Percentiles rank a stretch among this genome's conserved stretches.
phyloP scores from a whole-genome alignment of 2,113 vertebrate genomes.

The Phyllostomus hastatus region DNA sequence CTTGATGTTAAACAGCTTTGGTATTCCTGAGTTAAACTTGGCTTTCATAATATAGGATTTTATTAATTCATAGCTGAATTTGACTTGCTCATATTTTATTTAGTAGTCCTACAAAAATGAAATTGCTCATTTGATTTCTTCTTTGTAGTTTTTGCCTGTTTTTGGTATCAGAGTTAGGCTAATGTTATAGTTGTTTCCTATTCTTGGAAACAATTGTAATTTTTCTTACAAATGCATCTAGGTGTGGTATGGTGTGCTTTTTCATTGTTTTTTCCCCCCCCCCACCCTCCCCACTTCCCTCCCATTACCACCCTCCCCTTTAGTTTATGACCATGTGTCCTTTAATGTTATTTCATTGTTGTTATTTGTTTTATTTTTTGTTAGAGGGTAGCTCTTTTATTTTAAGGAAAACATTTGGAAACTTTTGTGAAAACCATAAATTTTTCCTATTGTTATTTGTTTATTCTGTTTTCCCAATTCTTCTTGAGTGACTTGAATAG shows the following conservation, averaged over 20 bases:
- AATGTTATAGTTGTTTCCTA: neutral
- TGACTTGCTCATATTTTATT: conserved; percentile 26
- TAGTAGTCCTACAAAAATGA: neutral
- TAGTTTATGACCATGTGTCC: no score
- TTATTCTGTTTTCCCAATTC: neutral
- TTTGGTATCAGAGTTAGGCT: neutral
- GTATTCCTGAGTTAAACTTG: neutral
- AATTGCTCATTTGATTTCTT: conserved; percentile 4
- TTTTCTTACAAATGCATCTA: neutral
- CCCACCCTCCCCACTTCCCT: no score
- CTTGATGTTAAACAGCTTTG: neutral
- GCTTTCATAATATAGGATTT: neutral
- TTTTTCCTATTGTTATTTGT: neutral
- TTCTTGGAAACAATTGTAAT: neutral
- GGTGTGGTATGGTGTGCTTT: neutral
- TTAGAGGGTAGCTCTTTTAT: neutral
- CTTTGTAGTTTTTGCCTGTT: neutral
- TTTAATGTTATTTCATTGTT: neutral
- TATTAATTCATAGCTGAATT: conserved; percentile 3
- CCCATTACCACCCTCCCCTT: no score
- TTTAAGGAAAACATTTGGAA: neutral
- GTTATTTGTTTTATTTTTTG: neutral
- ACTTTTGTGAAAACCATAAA: neutral
- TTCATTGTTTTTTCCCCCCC: no score
- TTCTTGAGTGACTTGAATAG: neutral